Evolutionary conservation across 2,113 vertebrate genomes (phyloP).

Genomic region (Albula glossodonta): DNA sequence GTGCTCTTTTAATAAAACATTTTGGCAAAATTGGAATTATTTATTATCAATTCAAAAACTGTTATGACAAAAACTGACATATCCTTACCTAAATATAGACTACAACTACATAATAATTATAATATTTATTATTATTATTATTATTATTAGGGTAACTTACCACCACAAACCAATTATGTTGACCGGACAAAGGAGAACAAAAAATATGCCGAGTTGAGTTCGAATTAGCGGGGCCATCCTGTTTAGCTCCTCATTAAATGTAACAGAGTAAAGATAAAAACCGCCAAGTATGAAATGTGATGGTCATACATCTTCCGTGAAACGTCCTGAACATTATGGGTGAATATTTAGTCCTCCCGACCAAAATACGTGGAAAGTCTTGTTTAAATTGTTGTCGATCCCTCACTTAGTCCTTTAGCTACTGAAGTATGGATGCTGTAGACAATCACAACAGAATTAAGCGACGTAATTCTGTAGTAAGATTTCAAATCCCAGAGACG

Average conservation of each 20-base stretch:
- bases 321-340: constrained; percentile 34
- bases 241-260: constrained; percentile 36
- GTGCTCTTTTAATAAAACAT: too few relatives aligned
- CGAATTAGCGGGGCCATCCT: constrained; percentile 80
- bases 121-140: too few relatives aligned
- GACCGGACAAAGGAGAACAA: constrained; percentile 88
- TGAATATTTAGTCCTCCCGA: constrained; percentile 46
- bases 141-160: constrained; percentile 69
- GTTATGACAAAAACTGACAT: too few relatives aligned
- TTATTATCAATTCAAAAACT: too few relatives aligned
- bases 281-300: constrained; percentile 39
- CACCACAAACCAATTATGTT: constrained; percentile 95
- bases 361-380: constrained; percentile 51
- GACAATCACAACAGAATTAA: constrained; percentile 64
- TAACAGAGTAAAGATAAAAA: constrained; percentile 45
- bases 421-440: constrained; percentile 61
- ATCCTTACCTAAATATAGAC: too few relatives aligned
- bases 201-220: constrained; percentile 85
- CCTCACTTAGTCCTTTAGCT: constrained; percentile 58
- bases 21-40: too few relatives aligned
- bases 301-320: constrained; percentile 38
- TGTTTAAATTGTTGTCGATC: constrained; percentile 15
- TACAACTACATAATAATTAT: too few relatives aligned
- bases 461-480: constrained; percentile 62
- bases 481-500: constrained; percentile 52